These are phyloP conservation scores for Leucoraja erinaceus DNA, from an alignment of 2,113 vertebrate genomes.

Conservation along the genomic window DNA sequence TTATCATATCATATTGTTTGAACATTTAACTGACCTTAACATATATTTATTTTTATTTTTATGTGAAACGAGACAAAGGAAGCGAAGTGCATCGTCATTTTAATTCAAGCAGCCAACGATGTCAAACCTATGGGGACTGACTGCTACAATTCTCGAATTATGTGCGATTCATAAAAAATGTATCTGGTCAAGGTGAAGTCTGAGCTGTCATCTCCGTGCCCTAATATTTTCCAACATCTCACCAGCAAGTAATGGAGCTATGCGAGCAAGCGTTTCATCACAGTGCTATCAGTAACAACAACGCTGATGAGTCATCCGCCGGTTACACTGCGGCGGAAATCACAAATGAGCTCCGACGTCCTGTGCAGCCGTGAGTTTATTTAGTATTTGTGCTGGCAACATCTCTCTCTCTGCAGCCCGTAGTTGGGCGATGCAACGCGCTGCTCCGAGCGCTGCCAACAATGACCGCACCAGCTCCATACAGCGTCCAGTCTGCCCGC, in stretches of 20 bases:
- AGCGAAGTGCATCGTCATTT: not conserved
- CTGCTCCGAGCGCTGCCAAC: not conserved
- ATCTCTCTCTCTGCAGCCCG: not conserved
- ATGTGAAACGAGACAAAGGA: not conserved
- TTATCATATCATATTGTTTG: not conserved
- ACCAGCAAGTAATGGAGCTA: conserved; percentile 20
- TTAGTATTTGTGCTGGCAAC: not conserved
- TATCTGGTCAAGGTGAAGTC: not conserved
- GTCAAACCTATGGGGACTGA: no score
- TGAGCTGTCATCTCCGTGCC: not conserved
- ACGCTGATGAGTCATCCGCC: conserved; percentile 29
- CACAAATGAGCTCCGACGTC: conserved; percentile 1
- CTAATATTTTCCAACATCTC: conserved; percentile 37
- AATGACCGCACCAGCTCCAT: not conserved
- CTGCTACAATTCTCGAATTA: not conserved
- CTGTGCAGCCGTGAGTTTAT: not conserved
- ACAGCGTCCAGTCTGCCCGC: not conserved
- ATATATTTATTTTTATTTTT: not conserved
- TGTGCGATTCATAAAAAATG: not conserved
- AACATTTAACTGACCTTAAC: not conserved
- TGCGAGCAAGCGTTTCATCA: conserved; percentile 30
- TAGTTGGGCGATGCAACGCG: not conserved
- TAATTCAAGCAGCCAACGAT: not conserved
- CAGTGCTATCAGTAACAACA: conserved; percentile 28
- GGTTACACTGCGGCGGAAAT: conserved; percentile 25